Percentiles rank a stretch among this genome's conserved stretches.
These are phyloP conservation scores for Drosophila kanekoi DNA, from an alignment of 2,888 invertebrate species.

Conservation along the genomic window DNA sequence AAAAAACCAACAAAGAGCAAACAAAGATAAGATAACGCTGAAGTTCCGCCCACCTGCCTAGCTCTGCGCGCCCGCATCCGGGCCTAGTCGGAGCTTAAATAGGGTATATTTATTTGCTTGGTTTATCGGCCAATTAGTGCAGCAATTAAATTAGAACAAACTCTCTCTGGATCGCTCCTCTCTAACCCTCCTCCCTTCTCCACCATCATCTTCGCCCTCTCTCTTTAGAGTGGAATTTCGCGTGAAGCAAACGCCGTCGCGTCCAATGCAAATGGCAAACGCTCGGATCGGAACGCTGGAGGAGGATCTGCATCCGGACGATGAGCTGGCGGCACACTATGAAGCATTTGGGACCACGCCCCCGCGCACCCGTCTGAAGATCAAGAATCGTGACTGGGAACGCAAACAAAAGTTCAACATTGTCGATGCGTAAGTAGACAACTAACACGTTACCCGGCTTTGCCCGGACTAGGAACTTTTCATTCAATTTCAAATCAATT, in stretches of 20 bases:
- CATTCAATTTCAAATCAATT: too few species aligned
- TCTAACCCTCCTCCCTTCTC: background rate
- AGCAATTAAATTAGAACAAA: constrained; percentile 40
- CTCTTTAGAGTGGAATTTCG: constrained; percentile 82
- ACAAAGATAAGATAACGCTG: constrained; percentile 60
- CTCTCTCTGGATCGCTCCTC: background rate
- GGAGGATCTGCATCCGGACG: constrained; percentile 83
- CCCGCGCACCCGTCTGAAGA: constrained; percentile 90
- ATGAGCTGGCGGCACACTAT: constrained; percentile 86
- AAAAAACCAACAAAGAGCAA: constrained; percentile 1
- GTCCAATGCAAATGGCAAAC: constrained; percentile 59
- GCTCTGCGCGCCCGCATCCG: constrained; percentile 9
- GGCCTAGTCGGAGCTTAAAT: background rate
- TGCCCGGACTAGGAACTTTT: too few species aligned
- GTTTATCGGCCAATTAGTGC: constrained; percentile 53
- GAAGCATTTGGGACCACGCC: constrained; percentile 92
- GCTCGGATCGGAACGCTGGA: constrained; percentile 63
- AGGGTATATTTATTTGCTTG: constrained; percentile 20
- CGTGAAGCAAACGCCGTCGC: constrained; percentile 77
- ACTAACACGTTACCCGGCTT: too few species aligned
- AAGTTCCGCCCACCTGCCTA: constrained; percentile 28
- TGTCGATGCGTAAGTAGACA: constrained; percentile 78
- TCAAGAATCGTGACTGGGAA: constrained; percentile 86
- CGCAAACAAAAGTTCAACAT: constrained; percentile 82
- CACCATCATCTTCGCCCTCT: too few species aligned